Evolutionary conservation across 1,140 invertebrate species (phyloP), one percentile per base, ranked within the genome.

Genomic region (Drosophila serrata): DNA sequence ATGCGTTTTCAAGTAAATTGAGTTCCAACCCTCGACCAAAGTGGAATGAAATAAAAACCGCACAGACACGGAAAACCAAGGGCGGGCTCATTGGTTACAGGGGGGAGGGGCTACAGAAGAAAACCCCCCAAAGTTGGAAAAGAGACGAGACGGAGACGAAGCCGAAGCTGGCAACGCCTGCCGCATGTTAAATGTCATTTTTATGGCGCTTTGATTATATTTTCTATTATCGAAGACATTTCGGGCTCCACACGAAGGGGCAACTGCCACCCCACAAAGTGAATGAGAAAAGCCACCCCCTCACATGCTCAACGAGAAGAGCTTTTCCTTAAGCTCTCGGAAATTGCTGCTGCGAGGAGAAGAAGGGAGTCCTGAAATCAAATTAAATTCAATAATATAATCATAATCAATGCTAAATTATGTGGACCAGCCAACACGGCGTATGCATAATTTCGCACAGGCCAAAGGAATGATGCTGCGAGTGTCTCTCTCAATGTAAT

Each of bases 141-240:
- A 5, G 27, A 49, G 46, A 49, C 46, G 24, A 48, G 24, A 49
- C 24, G 46, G 82, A 75, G 82, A 79, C 79, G 49, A 84, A 76
- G 84, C 76, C 79, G 75, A 59, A 87, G 75, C 58, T 67, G 76
- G 76, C 82, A 76, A 88, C 84, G 84, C 84, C 72, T 61, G 85
- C 85, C 85, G 85, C 85, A 88, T 90, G 85, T 90, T 90, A 88
- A 88, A 88, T 88, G 85, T 88, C 85, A 88, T 88, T 88, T 88
- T 88, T 88, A 88, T 88, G 79, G 85, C 85, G 85, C 85, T 88
- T 88, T 88, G 85, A 88, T 88, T 88, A 88, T 90, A 90, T 88
- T 90, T 88, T 88, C 85, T 88, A 88, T 88, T 88, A 88, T 88
- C 85, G 85, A 88, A 84, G 85, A 81, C 85, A 88, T 88, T 88